Evolutionary conservation across 2,113 vertebrate species (phyloP).

Genomic region (Engraulis encrasicolus): DNA sequence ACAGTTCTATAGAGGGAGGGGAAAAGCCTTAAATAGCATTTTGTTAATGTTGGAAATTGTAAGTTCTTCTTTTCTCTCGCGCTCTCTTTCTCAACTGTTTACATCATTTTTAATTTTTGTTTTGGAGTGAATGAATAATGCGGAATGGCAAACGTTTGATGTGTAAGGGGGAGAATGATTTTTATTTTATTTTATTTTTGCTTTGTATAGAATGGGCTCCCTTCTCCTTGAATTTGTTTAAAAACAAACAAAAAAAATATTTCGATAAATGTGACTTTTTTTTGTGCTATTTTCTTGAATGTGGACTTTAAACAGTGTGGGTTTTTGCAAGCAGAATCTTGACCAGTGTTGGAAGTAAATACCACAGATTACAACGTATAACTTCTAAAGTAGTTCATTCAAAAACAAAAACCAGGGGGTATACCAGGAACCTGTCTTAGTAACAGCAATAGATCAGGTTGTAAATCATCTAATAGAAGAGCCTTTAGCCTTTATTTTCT

Average conservation of each 20-base stretch:
- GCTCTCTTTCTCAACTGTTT: conserved; percentile 68
- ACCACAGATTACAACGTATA: neutral
- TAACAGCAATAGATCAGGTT: no score
- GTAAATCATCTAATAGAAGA: no score
- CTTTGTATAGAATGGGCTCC: conserved; percentile 59
- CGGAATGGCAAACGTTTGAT: conserved; percentile 35
- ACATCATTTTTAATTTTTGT: conserved; percentile 46
- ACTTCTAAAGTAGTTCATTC: neutral
- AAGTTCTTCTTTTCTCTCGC: conserved; percentile 46
- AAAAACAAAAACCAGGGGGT: neutral
- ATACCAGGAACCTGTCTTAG: no score
- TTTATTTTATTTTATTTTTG: no score
- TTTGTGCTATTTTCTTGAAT: conserved; percentile 10
- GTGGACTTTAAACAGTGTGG: neutral
- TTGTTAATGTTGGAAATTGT: conserved; percentile 74
- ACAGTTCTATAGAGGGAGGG: conserved; percentile 60
- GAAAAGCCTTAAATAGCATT: conserved; percentile 77
- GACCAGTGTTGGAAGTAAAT: neutral
- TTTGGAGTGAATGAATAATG: conserved; percentile 50
- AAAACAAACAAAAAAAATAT: conserved; percentile 15
- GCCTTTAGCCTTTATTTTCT: no score
- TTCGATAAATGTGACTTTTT: conserved; percentile 13
- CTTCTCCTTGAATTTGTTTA: conserved; percentile 38
- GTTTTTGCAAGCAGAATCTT: neutral
- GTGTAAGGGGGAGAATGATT: conserved; percentile 43